These are phyloP conservation scores for Leptodactylus fallax DNA, from an alignment of 2,797 vertebrate genomes.

Conservation along the genomic window DNA sequence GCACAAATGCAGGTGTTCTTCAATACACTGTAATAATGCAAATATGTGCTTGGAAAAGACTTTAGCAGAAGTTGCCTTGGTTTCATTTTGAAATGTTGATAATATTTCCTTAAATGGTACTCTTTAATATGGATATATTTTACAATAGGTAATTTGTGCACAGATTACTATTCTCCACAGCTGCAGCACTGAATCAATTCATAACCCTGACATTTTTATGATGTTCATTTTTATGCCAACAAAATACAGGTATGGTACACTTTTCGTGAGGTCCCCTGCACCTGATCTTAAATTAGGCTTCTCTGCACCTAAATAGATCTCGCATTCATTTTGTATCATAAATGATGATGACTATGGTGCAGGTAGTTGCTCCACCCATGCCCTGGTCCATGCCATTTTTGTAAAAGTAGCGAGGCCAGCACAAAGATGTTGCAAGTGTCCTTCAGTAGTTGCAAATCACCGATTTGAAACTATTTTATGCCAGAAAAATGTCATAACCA, in stretches of 20 bases:
- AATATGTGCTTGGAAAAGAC: constrained; percentile 17
- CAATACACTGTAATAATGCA: not conserved
- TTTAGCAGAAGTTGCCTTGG: not conserved
- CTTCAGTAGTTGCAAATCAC: too few species aligned
- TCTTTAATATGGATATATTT: not conserved
- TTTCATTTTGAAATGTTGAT: not conserved
- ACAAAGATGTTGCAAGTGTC: too few species aligned
- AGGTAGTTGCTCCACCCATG: too few species aligned
- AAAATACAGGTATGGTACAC: not conserved
- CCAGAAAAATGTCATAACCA: too few species aligned
- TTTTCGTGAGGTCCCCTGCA: too few species aligned
- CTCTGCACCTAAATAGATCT: too few species aligned
- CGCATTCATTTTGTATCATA: too few species aligned
- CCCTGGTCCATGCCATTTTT: too few species aligned
- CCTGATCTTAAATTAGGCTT: too few species aligned
- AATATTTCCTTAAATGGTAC: not conserved
- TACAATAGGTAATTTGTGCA: not conserved
- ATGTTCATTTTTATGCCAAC: not conserved
- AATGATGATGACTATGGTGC: too few species aligned
- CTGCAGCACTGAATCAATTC: not conserved
- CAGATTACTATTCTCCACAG: not conserved
- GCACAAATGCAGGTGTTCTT: constrained; percentile 37
- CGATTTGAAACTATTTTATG: too few species aligned
- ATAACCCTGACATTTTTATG: not conserved
- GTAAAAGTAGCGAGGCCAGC: too few species aligned